Evolutionary conservation across 1,140 invertebrate species (phyloP), one percentile per base, ranked within the genome.

Genomic region (Chironomus striatipennis): DNA sequence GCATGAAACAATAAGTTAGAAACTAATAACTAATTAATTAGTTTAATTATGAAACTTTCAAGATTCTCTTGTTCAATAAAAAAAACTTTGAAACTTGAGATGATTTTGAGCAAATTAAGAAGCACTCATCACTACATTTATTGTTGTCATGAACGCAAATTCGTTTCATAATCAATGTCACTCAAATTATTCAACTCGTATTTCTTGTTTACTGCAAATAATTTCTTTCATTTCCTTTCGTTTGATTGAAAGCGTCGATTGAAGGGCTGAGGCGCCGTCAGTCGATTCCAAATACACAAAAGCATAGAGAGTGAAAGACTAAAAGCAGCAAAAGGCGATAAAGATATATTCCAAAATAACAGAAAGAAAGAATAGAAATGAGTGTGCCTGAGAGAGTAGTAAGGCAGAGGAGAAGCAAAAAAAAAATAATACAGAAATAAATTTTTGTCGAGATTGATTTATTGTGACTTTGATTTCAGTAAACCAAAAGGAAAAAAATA

Each of bases 381-480:
- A 57, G 47, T 57, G 15, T 57, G 47, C 47, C 12, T 12, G 47
- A 57, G 15, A 57, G 47, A n/a, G 47, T 12, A 57, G n/a, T 57
- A n/a, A 57, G 47, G 47, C 47, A n/a, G 24, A 5, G 24, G 24
- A 5, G 24, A 34, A 34, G 24, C 5, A 34, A 57, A 12, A n/a
- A 57, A 57, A n/a, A 57, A 2, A 57, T n/a, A n/a, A 70, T 10
- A 70, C 20, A 21, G 65, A 70, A 70, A 70, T 70, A 70, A 70
- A 70, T 70, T 70, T 21, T 18, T 70, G 17, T 21, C 20, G 65
- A 70, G 65, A 21, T 70, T 70, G 65, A 70, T 70, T 70, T 70
- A 70, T 70, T 70, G 20, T 21, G 65, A 70, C 65, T 70, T 70
- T 70, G 65, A 70, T 70, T 70, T 70, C 65, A 20, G 47, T 15